Conservation (phyloP, 2,888 invertebrate genomes). For the Cacoxenus indagator region DNA sequence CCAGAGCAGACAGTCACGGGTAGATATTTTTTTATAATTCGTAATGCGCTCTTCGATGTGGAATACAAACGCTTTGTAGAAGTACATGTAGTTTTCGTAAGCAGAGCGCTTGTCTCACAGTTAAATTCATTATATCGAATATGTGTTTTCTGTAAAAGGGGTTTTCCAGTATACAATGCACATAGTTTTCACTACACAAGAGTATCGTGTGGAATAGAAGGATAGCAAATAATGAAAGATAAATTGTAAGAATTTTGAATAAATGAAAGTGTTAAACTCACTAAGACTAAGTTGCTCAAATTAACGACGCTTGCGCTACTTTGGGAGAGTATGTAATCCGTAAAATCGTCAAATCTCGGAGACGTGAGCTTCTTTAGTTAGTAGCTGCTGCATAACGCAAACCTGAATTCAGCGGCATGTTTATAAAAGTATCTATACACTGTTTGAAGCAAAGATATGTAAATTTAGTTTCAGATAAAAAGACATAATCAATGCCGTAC, state of each 20-base stretch:
- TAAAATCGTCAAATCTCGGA: background rate
- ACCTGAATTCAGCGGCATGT: background rate
- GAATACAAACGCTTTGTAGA: slow-evolving; percentile 14
- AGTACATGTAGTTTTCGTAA: background rate
- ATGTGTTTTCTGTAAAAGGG: background rate
- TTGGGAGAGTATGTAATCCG: background rate
- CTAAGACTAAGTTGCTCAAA: background rate
- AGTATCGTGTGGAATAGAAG: background rate
- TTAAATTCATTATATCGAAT: background rate
- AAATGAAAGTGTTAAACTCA: background rate
- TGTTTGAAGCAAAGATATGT: background rate
- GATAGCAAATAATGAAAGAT: too few relatives aligned
- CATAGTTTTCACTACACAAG: background rate
- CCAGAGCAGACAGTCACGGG: background rate
- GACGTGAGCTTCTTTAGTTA: background rate
- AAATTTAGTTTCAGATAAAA: too few relatives aligned
- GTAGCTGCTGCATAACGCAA: background rate
- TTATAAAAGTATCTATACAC: background rate
- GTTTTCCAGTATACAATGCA: background rate
- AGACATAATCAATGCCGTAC: background rate
- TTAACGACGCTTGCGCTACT: background rate
- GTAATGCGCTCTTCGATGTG: background rate
- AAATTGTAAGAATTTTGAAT: background rate
- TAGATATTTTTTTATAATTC: background rate
- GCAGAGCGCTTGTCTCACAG: background rate